Base-by-base conservation (phyloP, 2,797 vertebrate genomes). In the Hoplostethus mediterraneus region DNA sequence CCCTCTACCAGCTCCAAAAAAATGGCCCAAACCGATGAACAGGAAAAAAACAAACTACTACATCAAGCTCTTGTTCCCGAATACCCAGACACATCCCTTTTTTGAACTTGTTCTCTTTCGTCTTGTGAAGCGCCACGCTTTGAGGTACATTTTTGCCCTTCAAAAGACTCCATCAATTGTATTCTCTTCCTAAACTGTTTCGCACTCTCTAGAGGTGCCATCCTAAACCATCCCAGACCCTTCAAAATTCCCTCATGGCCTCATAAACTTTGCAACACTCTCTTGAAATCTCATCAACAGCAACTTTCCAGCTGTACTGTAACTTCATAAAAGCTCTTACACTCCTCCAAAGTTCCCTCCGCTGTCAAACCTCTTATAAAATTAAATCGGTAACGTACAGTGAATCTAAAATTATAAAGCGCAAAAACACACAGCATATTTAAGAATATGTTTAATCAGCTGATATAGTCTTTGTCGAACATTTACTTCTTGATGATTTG, bases 221-320 rank as follows among this genome's bases (percentile, higher is more conserved):
- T 73, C 51, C 77, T 68, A 67, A 84, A 79, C 65, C 63, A 72
- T 55, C 33, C 48, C 28, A 51, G 58, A 65, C 48, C 61, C 38
- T 58, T 79, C 57, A 10, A 36, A 67, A 83, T 64, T 82, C 70
- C 42, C 76, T 4, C 38, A 56, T 1, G 57, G 62, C 79, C 73
- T 76, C 75, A 87, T 82, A 73, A 75, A 81, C 59, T 67, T 81
- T 48, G 55, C 83, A 83, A 79, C 31, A 12, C 56, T 72, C 75
- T 79, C 71, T 74, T 61, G 69, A 83, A 85, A 71, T 42, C 76
- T 63, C 67, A 75, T 74, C 52, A 68, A 63, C 28, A 0, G 64
- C 40, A 77, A 49, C 57, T 70, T 64, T 6, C 28, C 63, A 70
- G 48, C 75, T 51, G 55, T 17, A 54, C 58, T 36, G 66, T 45